phyloP scores from a whole-genome alignment of 2,797 vertebrate species.

The Gephyroberyx darwinii region DNA sequence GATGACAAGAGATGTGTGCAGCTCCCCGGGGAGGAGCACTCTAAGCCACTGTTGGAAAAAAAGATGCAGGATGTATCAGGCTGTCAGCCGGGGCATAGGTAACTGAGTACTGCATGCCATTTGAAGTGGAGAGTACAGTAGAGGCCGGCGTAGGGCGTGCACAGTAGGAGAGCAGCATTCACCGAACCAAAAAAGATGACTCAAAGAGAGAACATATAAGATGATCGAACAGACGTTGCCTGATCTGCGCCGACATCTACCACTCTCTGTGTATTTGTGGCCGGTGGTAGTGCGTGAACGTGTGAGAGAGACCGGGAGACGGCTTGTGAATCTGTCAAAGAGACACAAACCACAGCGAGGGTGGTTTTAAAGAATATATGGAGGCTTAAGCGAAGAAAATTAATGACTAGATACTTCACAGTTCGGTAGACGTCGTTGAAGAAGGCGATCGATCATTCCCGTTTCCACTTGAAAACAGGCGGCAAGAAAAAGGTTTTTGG shows the following conservation, averaged over 20 bases:
- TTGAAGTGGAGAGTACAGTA: constrained; percentile 61
- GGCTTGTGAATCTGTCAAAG: constrained; percentile 1
- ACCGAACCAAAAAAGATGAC: constrained; percentile 53
- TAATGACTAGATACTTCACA: neutral
- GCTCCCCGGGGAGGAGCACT: constrained; percentile 53
- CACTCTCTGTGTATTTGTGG: constrained; percentile 16
- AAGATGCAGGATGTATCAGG: constrained; percentile 52
- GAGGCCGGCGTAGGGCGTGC: constrained; percentile 26
- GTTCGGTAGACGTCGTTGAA: neutral
- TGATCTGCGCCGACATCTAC: constrained; percentile 43
- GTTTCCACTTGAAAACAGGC: neutral
- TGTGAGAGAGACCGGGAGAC: neutral
- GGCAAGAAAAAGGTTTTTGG: neutral
- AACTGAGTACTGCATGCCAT: constrained; percentile 68
- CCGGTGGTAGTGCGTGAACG: neutral
- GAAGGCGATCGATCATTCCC: neutral
- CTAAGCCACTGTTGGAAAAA: constrained; percentile 24
- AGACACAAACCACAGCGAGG: neutral
- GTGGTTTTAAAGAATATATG: neutral
- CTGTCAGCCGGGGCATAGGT: constrained; percentile 63
- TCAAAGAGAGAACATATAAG: constrained; percentile 46
- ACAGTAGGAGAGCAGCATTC: constrained; percentile 55
- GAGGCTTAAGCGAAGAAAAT: neutral
- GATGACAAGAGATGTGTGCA: constrained; percentile 53
- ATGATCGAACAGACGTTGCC: constrained; percentile 48